phyloP scores from a whole-genome alignment of 2,113 vertebrate genomes.

The Erpornis zantholeuca region DNA sequence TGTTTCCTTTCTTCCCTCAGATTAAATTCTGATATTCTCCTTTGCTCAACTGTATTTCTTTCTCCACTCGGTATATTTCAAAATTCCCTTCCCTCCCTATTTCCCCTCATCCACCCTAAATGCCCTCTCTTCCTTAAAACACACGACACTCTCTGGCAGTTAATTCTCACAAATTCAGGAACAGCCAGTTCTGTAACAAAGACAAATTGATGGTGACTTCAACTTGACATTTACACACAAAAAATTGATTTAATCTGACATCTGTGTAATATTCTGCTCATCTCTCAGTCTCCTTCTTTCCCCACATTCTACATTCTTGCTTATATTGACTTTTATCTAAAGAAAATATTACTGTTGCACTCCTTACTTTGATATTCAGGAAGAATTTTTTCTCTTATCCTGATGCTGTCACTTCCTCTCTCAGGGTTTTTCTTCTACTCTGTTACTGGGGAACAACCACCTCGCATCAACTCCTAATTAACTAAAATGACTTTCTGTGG shows the following conservation, averaged over 20 bases:
- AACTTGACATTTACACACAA: slow-evolving; percentile 65
- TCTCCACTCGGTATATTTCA: not conserved
- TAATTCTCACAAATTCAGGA: slow-evolving; percentile 49
- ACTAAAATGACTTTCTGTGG: not conserved
- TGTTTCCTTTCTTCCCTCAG: not conserved
- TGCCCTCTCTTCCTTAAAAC: slow-evolving; percentile 16
- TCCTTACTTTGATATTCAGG: slow-evolving; percentile 8
- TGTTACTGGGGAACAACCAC: not conserved
- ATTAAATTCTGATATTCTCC: not conserved
- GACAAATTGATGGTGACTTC: slow-evolving; percentile 66
- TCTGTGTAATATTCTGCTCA: slow-evolving; percentile 61
- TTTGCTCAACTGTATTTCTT: not conserved
- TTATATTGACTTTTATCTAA: slow-evolving; percentile 52
- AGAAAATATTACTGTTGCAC: slow-evolving; percentile 16
- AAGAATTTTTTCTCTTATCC: not conserved
- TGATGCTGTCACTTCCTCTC: not conserved
- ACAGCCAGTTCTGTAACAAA: slow-evolving; percentile 62
- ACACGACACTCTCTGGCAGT: slow-evolving; percentile 11
- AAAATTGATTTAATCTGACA: slow-evolving; percentile 55
- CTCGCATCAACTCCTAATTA: not conserved
- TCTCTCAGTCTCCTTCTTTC: not conserved
- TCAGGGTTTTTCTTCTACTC: not conserved
- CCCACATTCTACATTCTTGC: slow-evolving; percentile 8
- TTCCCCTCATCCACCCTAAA: slow-evolving; percentile 23
- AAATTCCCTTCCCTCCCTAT: not conserved